A percentile compares a stretch with the other conserved stretches of the same genome.
Conservation (phyloP, 2,113 vertebrate genomes). For the Lophius piscatorius region DNA sequence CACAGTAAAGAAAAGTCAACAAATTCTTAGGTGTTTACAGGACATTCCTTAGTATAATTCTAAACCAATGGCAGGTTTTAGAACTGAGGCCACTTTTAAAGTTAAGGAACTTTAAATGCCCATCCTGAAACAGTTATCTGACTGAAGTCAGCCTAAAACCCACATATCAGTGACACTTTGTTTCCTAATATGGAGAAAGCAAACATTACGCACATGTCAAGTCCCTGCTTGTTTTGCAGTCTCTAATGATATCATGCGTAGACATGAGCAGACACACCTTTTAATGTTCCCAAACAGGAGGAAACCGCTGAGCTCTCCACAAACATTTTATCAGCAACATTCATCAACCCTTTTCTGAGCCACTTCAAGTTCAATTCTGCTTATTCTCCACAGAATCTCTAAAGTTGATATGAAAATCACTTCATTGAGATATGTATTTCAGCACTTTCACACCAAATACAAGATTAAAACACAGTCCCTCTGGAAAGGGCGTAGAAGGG, state of each 20-base stretch:
- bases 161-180: constrained; percentile 21
- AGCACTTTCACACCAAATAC: constrained; percentile 32
- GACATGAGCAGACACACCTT: constrained; percentile 74
- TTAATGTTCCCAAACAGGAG: constrained; percentile 34
- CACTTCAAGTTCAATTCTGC: not conserved
- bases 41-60: too few relatives aligned
- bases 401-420: constrained; percentile 20
- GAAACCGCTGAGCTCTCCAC: constrained; percentile 17
- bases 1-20: too few relatives aligned
- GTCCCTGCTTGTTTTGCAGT: constrained; percentile 66
- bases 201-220: constrained; percentile 48
- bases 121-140: constrained; percentile 2
- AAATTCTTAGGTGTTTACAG: too few relatives aligned
- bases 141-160: not conserved
- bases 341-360: not conserved
- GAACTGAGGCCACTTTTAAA: too few relatives aligned
- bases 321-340: constrained; percentile 13
- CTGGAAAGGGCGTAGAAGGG: too few relatives aligned
- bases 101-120: too few relatives aligned
- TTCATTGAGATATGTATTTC: constrained; percentile 24
- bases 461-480: constrained; percentile 15
- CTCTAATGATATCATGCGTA: constrained; percentile 59
- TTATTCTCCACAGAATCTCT: constrained; percentile 16
- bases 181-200: constrained; percentile 62
- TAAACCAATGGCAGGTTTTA: too few relatives aligned